Evolutionary conservation across 2,888 invertebrate species (phyloP).

Genomic region (Pristionchus japonicus): DNA sequence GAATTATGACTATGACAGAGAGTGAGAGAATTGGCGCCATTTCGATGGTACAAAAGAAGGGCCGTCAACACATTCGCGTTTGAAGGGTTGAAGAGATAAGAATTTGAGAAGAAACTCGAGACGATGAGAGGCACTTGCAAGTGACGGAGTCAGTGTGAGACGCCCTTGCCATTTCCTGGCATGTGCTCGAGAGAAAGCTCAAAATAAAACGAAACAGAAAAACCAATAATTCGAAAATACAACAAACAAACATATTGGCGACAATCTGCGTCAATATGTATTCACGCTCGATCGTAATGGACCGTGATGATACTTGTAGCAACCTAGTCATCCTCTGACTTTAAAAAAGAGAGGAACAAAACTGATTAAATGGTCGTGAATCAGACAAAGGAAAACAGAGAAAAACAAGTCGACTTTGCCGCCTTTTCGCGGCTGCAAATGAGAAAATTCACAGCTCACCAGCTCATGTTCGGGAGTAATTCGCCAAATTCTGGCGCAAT

Average conservation of each 20-base stretch:
- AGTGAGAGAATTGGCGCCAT: constrained; percentile 20
- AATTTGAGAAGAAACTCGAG: constrained; percentile 25
- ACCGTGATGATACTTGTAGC: too few species aligned
- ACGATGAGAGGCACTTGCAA: constrained; percentile 22
- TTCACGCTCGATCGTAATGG: too few species aligned
- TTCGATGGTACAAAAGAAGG: neutral
- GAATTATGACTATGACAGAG: neutral
- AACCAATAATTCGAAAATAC: neutral
- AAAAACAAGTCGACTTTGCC: too few species aligned
- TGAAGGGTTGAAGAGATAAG: constrained; percentile 16
- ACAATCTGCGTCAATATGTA: neutral
- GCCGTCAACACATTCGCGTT: constrained; percentile 17
- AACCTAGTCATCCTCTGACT: too few species aligned
- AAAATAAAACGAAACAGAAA: neutral
- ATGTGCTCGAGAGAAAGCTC: neutral
- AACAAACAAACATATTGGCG: neutral
- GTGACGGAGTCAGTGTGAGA: neutral
- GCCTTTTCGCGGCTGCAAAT: too few species aligned
- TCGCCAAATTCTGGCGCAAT: too few species aligned
- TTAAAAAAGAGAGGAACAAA: too few species aligned
- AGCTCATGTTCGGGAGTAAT: too few species aligned
- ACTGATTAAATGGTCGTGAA: too few species aligned
- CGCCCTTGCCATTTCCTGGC: neutral
- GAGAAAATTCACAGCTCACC: too few species aligned
- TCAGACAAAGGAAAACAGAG: too few species aligned